Base-by-base conservation (phyloP, 2,888 invertebrate genomes). In the Morpho helenor region DNA sequence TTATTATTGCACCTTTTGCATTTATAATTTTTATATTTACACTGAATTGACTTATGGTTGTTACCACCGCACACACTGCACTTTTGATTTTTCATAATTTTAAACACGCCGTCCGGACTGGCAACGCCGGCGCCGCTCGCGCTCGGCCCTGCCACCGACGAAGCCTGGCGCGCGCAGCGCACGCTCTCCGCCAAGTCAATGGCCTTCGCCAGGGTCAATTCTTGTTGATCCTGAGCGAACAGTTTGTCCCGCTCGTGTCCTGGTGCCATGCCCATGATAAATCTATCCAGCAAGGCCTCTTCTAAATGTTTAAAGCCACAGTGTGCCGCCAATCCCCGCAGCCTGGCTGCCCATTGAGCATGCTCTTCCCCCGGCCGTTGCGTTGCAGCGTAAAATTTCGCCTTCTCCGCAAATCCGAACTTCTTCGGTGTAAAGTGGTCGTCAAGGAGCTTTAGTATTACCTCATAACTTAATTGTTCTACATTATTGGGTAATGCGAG, bases 21-120 rank as follows among this genome's bases (percentile, higher is more conserved):
- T n/a, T n/a, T n/a, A n/a, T n/a, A n/a, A n/a, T n/a, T n/a, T n/a
- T n/a, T n/a, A n/a, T n/a, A n/a, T n/a, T 61, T 23, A 49, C 65
- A 65, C 49, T 56, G 56, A 57, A 59, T 55, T 2, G 60, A 41
- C 8, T 57, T 59, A 23, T 64, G 62, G 40, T 62, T 62, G 6
- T 16, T 53, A 52, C 47, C 58, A 9, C 60, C 62, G 22, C 64
- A 64, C 44, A 60, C 60, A 46, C 55, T 64, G 47, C 69, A 69
- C 62, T 70, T 68, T 39, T 57, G 66, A 41, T 63, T 63, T 16
- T 60, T 61, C 7, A 8, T 7, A 42, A 66, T 59, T 41, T 49
- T 60, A 56, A 65, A 63, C 54, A 65, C 65, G 8, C 16, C 48
- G 10, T 43, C 43, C 23, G 49, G 43, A 8, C 10, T 10, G 4